Evolutionary conservation across 2,113 vertebrate species (phyloP).

Genomic region (Zonotrichia leucophrys): DNA sequence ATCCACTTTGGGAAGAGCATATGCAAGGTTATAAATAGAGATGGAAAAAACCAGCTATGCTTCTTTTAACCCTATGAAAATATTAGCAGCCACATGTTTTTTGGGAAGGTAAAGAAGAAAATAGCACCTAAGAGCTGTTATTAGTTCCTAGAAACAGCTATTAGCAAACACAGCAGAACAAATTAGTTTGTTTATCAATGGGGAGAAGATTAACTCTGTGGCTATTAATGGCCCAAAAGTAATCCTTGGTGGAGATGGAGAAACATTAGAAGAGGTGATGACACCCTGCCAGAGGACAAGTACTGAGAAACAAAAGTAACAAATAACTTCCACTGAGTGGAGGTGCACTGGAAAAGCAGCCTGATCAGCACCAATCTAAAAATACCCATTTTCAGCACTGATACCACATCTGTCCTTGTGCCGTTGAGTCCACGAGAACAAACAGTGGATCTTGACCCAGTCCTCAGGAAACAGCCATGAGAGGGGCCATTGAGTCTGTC

Average conservation of each 20-base stretch:
- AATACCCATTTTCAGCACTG: not conserved
- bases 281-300: constrained; percentile 4
- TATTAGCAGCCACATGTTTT: not conserved
- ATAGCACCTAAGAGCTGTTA: constrained; percentile 47
- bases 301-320: constrained; percentile 24
- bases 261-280: constrained; percentile 50
- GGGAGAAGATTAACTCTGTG: constrained; percentile 38
- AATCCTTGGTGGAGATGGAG: constrained; percentile 20
- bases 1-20: not conserved
- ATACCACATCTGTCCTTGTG: not conserved
- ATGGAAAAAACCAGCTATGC: not conserved
- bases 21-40: constrained; percentile 18
- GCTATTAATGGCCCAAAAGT: constrained; percentile 59
- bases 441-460: not conserved
- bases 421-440: fast-evolving
- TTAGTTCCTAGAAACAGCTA: constrained; percentile 54
- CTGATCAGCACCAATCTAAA: constrained; percentile 36
- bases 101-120: constrained; percentile 36
- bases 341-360: not conserved
- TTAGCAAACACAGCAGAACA: constrained; percentile 38
- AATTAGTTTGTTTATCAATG: constrained; percentile 63
- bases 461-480: not conserved
- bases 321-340: constrained; percentile 6
- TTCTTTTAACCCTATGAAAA: constrained; percentile 10
- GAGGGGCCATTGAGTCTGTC: not conserved